Base-by-base conservation (phyloP, 2,888 invertebrate genomes). In the Agapetus fuscipes region DNA sequence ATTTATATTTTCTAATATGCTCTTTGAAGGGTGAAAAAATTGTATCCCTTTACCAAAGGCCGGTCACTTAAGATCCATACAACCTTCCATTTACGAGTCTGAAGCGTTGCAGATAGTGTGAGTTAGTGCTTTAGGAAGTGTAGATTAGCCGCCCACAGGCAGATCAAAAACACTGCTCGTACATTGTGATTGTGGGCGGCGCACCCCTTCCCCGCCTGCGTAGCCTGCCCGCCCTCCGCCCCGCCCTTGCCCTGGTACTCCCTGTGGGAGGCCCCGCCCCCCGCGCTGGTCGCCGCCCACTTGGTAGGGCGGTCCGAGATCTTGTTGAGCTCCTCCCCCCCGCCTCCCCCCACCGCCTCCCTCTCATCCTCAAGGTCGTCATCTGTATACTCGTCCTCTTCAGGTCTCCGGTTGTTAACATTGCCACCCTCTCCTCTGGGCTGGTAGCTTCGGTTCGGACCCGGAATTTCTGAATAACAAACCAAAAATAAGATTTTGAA, bases 291-390 rank as follows among this genome's bases (percentile, higher is more conserved):
- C 2, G 67, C 60, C 51, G 67, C 66, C 69, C 69, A 70, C 56
- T 70, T 69, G 53, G 69, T 69, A 3, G 69, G 68, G 12, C 65
- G 59, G 45, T 69, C 69, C 3, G 66, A 66, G 2, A 70, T 66
- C 39, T 68, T 55, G 50, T 70, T 69, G 49, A 58, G 66, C 47
- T 66, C 26, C 48, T 59, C 64, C 45, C 65, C 34, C 2, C 39
- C 39, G 14, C 39, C 43, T 7, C 20, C 20, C 4, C 20, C 20
- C 7, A 17, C 9, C 66, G 45, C 63, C 57, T 38, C 58, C 14
- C 51, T 55, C 10, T 60, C 61, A 13, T 58, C 51, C 6, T 35
- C 7, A 4, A 33, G 28, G 11, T 52, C 58, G 6, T 63, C 60
- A 4, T 66, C 65, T 28, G 68, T 67, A 48, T 69, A 68, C 26